Base-by-base conservation (phyloP, 2,797 vertebrate genomes). In the Leptodactylus fallax region DNA sequence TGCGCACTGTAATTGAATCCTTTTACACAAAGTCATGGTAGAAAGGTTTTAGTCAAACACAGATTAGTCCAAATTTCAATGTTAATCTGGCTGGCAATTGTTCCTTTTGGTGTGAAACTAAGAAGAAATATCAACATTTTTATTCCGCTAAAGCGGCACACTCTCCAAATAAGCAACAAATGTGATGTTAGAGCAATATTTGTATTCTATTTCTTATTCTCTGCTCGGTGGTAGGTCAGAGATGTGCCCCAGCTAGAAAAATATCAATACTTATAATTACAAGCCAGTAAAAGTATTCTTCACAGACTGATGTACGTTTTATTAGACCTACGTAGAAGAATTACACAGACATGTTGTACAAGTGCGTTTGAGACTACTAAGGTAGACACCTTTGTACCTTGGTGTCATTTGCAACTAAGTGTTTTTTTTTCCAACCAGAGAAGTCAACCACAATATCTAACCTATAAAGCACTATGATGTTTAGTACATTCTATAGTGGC, bases 1-100 rank as follows among this genome's bases (percentile, higher is more conserved):
- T 92, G 92, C 80, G 90, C 87, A 91, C 92, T 92, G 90, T 94
- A 95, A 95, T 94, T 95, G 94, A 96, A 95, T 94, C 93, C 93
- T 90, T 94, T 93, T 91, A 90, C 90, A 92, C 91, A 93, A 92
- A 53, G 89, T 92, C 90, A 91, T 90, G 90, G 90, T 91, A 91
- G 91, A 92, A 92, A 93, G 92, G 90, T 93, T 94, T 91, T 90
- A 92, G 90, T 89, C 90, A 93, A 92, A 93, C 90, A 78, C 91
- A 92, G 93, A 94, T 91, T 90, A 94, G 85, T 79, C 90, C 88
- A 87, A 93, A 94, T 93, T 94, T 91, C 90, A 83, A 87, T 88
- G 91, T 90, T 82, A 65, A 86, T 90, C 87, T 88, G 65, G 69
- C 56, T 80, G 67, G 67, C 87, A 85, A 85, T 85, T 85, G 83